Evolutionary conservation across 1,140 invertebrate species (phyloP).

Genomic region (Pygmarrhopalites habei): DNA sequence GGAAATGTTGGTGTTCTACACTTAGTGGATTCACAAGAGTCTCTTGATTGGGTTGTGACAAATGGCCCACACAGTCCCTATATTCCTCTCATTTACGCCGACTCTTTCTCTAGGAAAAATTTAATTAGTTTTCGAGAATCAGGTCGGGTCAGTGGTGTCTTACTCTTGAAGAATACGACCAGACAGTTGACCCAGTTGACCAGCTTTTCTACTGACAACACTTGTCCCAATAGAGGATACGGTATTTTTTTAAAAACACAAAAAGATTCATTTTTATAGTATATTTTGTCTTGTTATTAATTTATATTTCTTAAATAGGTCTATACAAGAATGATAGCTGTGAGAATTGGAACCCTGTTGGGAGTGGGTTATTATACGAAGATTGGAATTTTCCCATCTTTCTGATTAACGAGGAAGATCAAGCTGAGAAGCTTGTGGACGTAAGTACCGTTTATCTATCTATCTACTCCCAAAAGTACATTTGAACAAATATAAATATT

Average conservation of each 20-base stretch:
- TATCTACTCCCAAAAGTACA: not conserved
- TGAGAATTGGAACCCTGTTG: constrained; percentile 65
- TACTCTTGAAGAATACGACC: constrained; percentile 47
- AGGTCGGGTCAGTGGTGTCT: constrained; percentile 52
- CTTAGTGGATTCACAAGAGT: constrained; percentile 53
- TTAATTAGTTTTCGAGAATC: constrained; percentile 48
- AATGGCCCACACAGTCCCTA: constrained; percentile 63
- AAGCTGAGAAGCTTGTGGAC: constrained; percentile 52
- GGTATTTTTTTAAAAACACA: constrained; percentile 41
- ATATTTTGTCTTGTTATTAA: constrained; percentile 1
- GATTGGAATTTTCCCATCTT: constrained; percentile 82
- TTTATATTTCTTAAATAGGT: constrained; percentile 10
- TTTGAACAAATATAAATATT: not conserved
- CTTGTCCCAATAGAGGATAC: constrained; percentile 74
- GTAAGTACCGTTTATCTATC: too few relatives aligned
- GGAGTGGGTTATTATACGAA: constrained; percentile 62
- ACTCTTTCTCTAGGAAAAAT: constrained; percentile 49
- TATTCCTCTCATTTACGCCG: constrained; percentile 58
- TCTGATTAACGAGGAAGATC: constrained; percentile 54
- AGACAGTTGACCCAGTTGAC: constrained; percentile 24
- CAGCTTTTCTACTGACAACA: constrained; percentile 63
- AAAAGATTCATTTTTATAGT: constrained; percentile 14
- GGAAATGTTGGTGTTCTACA: constrained; percentile 82
- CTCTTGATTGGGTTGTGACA: constrained; percentile 63
- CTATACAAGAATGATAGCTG: constrained; percentile 20